Percentiles rank a stretch among this genome's conserved stretches.
phyloP scores from a whole-genome alignment of 2,797 vertebrate genomes.

The Bryconaethiops microstoma region DNA sequence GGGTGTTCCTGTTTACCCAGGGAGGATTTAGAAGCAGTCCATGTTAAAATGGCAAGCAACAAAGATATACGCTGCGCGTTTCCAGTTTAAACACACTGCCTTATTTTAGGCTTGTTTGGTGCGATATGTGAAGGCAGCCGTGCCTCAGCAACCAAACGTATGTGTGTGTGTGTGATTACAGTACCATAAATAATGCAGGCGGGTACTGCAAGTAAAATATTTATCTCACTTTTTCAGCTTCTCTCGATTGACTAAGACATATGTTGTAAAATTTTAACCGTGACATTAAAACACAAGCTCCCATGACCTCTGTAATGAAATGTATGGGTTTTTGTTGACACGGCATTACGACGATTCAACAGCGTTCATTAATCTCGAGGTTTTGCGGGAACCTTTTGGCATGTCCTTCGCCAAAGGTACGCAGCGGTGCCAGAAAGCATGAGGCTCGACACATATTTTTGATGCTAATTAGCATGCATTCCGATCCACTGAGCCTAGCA shows the following conservation, averaged over 20 bases:
- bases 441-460: slow-evolving; percentile 80
- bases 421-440: slow-evolving; percentile 75
- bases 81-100: slow-evolving; percentile 57
- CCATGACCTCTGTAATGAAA: slow-evolving; percentile 77
- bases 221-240: slow-evolving; percentile 74
- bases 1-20: slow-evolving; percentile 86
- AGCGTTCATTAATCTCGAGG: slow-evolving; percentile 81
- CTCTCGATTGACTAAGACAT: slow-evolving; percentile 65
- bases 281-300: slow-evolving; percentile 73
- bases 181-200: slow-evolving; percentile 70
- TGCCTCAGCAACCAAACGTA: neutral
- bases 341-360: slow-evolving; percentile 77
- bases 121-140: slow-evolving; percentile 48
- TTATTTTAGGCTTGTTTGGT: slow-evolving; percentile 58
- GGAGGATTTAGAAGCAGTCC: slow-evolving; percentile 75
- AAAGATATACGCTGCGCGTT: slow-evolving; percentile 62
- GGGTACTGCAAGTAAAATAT: slow-evolving; percentile 72
- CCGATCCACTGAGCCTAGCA: slow-evolving; percentile 91
- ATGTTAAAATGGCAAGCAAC: slow-evolving; percentile 70
- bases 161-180: slow-evolving; percentile 59
- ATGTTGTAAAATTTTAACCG: slow-evolving; percentile 66
- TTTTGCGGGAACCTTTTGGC: slow-evolving; percentile 73
- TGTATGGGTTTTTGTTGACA: slow-evolving; percentile 76
- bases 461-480: slow-evolving; percentile 97
- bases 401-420: slow-evolving; percentile 77